These are phyloP conservation scores for Vidua macroura DNA, from an alignment of 2,113 vertebrate genomes.

Conservation along the genomic window DNA sequence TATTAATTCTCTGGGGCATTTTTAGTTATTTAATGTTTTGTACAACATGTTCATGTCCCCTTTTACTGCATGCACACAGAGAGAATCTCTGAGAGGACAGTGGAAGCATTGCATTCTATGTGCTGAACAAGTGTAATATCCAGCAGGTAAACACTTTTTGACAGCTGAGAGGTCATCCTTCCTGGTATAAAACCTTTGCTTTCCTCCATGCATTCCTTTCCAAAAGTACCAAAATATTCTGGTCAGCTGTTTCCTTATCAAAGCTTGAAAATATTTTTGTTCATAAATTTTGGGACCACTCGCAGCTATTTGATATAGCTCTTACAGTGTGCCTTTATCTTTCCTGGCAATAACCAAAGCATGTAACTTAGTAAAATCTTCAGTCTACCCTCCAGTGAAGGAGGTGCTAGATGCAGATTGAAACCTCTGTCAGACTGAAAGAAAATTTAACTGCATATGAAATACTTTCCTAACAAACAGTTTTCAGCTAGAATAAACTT, in stretches of 20 bases:
- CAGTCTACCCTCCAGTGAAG: background rate
- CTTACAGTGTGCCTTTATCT: background rate
- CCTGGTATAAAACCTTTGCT: background rate
- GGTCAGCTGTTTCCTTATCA: background rate
- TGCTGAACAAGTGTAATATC: background rate
- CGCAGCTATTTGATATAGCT: background rate
- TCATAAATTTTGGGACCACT: background rate
- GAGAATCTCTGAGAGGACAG: background rate
- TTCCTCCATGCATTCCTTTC: background rate
- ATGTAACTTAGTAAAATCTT: background rate
- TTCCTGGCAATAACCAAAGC: background rate
- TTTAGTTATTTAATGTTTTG: conserved; percentile 51
- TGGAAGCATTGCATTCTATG: background rate
- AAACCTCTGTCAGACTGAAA: background rate
- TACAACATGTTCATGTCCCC: background rate
- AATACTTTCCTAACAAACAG: background rate
- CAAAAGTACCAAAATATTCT: background rate
- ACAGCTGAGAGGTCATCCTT: background rate
- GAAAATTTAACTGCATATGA: background rate
- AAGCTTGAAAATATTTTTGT: background rate
- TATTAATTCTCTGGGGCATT: conserved; percentile 53
- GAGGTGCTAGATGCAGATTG: background rate
- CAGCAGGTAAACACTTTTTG: background rate
- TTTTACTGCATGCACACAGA: background rate
- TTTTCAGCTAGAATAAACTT: background rate